Conservation (phyloP, 2,888 invertebrate genomes). For the Conchocele bisecta region DNA sequence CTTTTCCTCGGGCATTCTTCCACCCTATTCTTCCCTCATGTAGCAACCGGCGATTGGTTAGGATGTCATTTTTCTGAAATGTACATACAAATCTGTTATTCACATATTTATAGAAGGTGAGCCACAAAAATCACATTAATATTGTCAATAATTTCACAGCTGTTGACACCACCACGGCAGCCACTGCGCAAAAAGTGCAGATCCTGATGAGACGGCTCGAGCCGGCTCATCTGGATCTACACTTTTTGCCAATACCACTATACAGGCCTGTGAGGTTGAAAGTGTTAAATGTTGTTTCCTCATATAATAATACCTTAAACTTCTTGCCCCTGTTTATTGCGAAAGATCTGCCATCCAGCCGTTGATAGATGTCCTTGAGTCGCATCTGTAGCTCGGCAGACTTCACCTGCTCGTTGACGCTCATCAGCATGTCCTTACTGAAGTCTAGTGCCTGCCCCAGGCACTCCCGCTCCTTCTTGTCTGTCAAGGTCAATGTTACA, state of each 20-base stretch:
- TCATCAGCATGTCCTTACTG: conserved; percentile 94
- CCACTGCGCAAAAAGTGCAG: too few species aligned
- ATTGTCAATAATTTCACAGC: too few species aligned
- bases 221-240: too few species aligned
- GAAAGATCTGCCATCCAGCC: conserved; percentile 96
- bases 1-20: conserved; percentile 95
- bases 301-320: conserved; percentile 92
- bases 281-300: too few species aligned
- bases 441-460: conserved; percentile 90
- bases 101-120: too few species aligned
- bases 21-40: conserved; percentile 93
- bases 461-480: conserved; percentile 90
- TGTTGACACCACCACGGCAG: too few species aligned
- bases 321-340: conserved; percentile 88
- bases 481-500: conserved; percentile 83
- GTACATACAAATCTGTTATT: too few species aligned
- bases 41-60: conserved; percentile 92
- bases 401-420: conserved; percentile 96
- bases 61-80: conserved; percentile 90
- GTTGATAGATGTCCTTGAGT: conserved; percentile 94
- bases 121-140: too few species aligned
- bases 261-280: too few species aligned
- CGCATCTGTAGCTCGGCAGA: conserved; percentile 94
- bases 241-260: too few species aligned
- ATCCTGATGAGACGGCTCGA: too few species aligned